A percentile compares a stretch with the other conserved stretches of the same genome.
Conservation (phyloP, 2,797 vertebrate genomes). For the Australoheros facetus region DNA sequence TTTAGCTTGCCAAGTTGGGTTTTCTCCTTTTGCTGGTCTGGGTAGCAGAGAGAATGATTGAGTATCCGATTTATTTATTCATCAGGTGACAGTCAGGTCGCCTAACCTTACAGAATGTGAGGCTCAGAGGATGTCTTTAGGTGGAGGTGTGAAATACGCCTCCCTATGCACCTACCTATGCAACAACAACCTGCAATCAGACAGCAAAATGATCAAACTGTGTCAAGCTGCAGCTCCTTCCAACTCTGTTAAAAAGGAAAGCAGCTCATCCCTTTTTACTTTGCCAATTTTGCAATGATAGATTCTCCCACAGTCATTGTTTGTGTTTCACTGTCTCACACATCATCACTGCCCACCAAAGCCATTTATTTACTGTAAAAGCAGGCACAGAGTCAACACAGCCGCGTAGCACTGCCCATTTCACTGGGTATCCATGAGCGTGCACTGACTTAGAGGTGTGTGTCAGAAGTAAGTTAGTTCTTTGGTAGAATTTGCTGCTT, state of each 20-base stretch:
- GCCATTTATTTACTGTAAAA: neutral
- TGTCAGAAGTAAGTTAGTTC: neutral
- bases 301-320: slow-evolving; percentile 11
- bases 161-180: neutral
- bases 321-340: slow-evolving; percentile 2
- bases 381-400: neutral
- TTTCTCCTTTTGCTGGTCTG: neutral
- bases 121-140: neutral
- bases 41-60: neutral
- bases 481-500: no score
- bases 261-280: slow-evolving; percentile 7
- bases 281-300: slow-evolving; percentile 13
- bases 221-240: slow-evolving; percentile 29
- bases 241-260: slow-evolving; percentile 40
- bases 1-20: neutral
- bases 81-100: neutral
- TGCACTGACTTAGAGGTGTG: neutral
- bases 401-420: neutral
- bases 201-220: neutral
- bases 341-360: neutral
- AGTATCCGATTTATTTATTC: neutral
- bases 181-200: neutral
- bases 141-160: neutral
- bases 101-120: neutral
- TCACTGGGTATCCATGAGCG: neutral